Evolutionary conservation across 2,888 invertebrate genomes (phyloP), one percentile per base, ranked within the genome.

Genomic region (Teinopalpus imperialis): DNA sequence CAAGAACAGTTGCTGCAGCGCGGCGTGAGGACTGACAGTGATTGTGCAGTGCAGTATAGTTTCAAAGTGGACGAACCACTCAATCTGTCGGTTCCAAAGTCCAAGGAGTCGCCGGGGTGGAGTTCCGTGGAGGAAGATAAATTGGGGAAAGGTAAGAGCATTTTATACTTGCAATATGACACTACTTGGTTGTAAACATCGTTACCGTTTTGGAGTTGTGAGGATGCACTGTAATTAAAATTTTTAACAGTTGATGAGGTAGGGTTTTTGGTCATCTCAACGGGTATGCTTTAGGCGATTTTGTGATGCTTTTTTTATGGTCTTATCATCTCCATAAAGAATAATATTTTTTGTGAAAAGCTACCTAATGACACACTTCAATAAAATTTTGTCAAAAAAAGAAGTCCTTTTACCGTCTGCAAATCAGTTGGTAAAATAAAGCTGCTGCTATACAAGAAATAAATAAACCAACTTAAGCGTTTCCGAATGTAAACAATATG

Each of bases 71-170:
- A 82, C 16, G 92, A 92, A 57, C 92, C 92, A 3, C 66, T 92
- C 44, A 91, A 92, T 69, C 70, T 92, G 57, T 90, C 91, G 45
- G 90, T 92, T 73, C 87, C 90, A 48, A 91, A 90, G 59, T 74
- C 85, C 42, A 85, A 85, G 51, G 86, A 82, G 24, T 73, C 75
- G 0, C 57, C 73, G 1, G 70, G 62, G 1, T 79, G 79, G 76
- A 57, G 64, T 42, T 54, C 61, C 7, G 51, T 48, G 41, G 83
- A 83, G 2, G 82, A 85, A 16, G 81, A 82, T 1, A 76, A 74
- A 53, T 58, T 59, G 10, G 50, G 48, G 9, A 83, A 79, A 78
- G 85, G 85, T 85, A 51, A 69, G 78, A n/a, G n/a, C n/a, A 48
- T 13, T 6, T 14, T 32, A 9, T 3, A 6, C 14, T 31, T 2